Base-by-base conservation (phyloP, 2,888 invertebrate genomes). In the Nomada ferruginata region DNA sequence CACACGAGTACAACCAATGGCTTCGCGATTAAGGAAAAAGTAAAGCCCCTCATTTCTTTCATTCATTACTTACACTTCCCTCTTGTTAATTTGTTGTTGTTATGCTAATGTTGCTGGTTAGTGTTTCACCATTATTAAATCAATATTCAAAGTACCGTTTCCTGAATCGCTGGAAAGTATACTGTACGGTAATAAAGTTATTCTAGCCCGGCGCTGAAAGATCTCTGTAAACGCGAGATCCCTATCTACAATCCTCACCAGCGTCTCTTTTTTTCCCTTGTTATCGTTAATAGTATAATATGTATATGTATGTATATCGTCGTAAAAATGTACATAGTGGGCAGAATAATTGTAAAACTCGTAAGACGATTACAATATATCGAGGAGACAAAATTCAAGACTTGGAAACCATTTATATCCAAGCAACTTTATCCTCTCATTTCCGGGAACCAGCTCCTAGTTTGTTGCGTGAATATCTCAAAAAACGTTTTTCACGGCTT, bases 301-400 rank as follows among this genome's bases (percentile, higher is more conserved):
- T 53, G 53, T 59, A 55, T 65, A 66, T 53, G 13, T 36, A 55
- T 66, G 13, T 66, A 55, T 73, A 78, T 63, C 36, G 29, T 57
- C 29, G 61, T 78, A 80, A 76, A 76, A 77, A 78, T 75, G 76
- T 76, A 76, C 73, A 44, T 70, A 59, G 76, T 59, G 69, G 79
- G 59, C 65, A 44, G 77, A 76, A 76, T 65, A 69, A 29, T 68
- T 76, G 70, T 64, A 78, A 53, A 70, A 73, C 60, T 66, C 42
- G 59, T 70, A 75, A 74, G 64, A 69, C 52, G 53, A 55, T 75
- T 78, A 57, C 29, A 60, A 13, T 47, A 74, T 64, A 82, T 57
- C 68, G 73, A 10, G 23, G 3, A 57, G 36, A 59, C 23, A 53
- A 69, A 60, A 64, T 64, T 75, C 69, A 36, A 76, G 15, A 76